A percentile compares a stretch with the other conserved stretches of the same genome.
phyloP scores from a whole-genome alignment of 2,797 vertebrate species.

The Sebastiscus albofasciatus region DNA sequence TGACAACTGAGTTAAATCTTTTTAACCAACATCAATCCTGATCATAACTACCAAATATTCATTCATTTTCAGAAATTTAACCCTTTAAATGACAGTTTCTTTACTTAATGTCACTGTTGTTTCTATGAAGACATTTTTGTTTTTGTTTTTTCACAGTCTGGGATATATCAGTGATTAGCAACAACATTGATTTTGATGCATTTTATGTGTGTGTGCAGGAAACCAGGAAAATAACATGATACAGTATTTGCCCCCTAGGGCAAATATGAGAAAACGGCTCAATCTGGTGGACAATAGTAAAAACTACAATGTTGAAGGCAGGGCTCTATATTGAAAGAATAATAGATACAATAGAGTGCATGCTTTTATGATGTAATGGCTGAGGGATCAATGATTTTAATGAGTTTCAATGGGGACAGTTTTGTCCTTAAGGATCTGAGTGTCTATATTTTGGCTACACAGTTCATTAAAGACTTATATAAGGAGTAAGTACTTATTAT shows the following conservation, averaged over 20 bases:
- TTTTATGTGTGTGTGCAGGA: neutral
- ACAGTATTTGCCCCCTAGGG: neutral
- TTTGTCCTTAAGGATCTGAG: neutral
- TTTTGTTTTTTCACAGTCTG: fast-evolving
- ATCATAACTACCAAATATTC: too few species aligned
- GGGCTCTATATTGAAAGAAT: neutral
- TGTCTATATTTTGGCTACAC: neutral
- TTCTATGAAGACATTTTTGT: fast-evolving
- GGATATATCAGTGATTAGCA: too few species aligned
- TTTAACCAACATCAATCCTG: too few species aligned
- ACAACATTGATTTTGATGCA: too few species aligned
- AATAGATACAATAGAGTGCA: neutral
- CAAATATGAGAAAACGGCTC: neutral
- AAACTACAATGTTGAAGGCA: neutral
- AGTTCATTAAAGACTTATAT: neutral
- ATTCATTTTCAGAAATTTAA: too few species aligned
- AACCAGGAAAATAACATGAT: neutral
- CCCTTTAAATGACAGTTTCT: too few species aligned
- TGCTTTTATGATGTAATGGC: neutral
- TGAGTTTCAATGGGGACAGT: neutral
- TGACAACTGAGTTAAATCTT: too few species aligned
- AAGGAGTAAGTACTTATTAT: too few species aligned
- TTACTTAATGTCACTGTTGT: too few species aligned
- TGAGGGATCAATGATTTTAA: neutral
- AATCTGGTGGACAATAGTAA: neutral